These are phyloP conservation scores for Myrmophylax atrothorax DNA, from an alignment of 2,113 vertebrate species.

Conservation along the genomic window DNA sequence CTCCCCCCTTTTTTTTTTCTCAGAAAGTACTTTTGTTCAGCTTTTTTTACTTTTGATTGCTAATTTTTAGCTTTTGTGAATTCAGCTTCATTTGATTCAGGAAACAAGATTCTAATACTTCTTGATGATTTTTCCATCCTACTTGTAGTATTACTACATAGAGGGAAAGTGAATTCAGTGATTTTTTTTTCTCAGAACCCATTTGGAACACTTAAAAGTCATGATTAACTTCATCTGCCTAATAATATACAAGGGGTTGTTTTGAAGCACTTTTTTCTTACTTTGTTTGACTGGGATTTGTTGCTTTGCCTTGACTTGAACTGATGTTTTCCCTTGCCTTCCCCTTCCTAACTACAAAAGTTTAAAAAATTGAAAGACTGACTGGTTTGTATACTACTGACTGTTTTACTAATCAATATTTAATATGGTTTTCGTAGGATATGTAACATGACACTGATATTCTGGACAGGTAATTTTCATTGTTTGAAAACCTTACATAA, in stretches of 20 bases:
- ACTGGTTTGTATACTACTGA: slow-evolving; percentile 52
- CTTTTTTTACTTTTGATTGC: neutral
- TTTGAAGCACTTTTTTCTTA: neutral
- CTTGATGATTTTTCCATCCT: neutral
- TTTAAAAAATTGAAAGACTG: slow-evolving; percentile 53
- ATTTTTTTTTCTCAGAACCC: neutral
- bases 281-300: neutral
- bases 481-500: slow-evolving; percentile 67
- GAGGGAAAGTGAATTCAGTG: neutral
- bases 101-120: neutral
- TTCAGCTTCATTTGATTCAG: neutral
- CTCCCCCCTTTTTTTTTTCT: neutral
- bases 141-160: neutral
- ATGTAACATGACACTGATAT: slow-evolving; percentile 77
- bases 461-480: slow-evolving; percentile 73
- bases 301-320: neutral
- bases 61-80: neutral
- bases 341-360: neutral
- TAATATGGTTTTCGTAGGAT: slow-evolving; percentile 76
- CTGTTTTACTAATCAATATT: slow-evolving; percentile 72
- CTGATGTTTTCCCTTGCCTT: neutral
- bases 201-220: neutral
- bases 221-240: neutral
- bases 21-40: neutral
- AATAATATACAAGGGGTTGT: neutral